Evolutionary conservation across 1,140 invertebrate species (phyloP), one percentile per base, ranked within the genome.

Genomic region (Mamestra configurata): DNA sequence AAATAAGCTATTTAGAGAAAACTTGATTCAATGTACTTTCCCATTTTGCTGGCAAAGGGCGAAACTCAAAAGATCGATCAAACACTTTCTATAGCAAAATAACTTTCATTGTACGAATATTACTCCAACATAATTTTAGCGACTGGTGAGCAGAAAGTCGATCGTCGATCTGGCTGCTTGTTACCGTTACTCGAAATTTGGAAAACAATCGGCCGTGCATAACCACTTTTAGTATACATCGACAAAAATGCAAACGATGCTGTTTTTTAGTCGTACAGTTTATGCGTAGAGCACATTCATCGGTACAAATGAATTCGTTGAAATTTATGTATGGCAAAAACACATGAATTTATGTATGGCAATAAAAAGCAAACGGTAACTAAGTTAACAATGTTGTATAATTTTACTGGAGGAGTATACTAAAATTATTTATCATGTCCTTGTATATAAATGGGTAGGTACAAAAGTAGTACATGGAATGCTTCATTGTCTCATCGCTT

Each of bases 181-280:
- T 43, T 3, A 43, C 8, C 1, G 10, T 15, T 15, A 3, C 27
- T 22, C 13, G 35, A 22, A 59, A 7, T 31, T 15, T 5, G 27
- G 0, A 6, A 15, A 5, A 3, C 22, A 31, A 59, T n/a, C 24
- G 57, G 1, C 6, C 31, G 8, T 64, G 31, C 8, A 37, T 37
- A 8, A 64, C 15, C 31, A 37, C 31, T 31, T 64, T 64, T 64
- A 18, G 59, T 64, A 24, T 35, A 40, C 43, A 20, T 31, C 27
- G 46, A 53, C 20, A 51, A 71, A 78, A 73, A 79, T 66, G 70
- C 59, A 81, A 72, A 68, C 64, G 22, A 43, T 64, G 66, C 57
- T 59, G 64, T 78, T 79, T 71, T 37, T 46, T 57, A 22, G 15
- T 59, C 22, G 6, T 22, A 40, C 20, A 57, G 72, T 75, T 75